phyloP scores from a whole-genome alignment of 2,113 vertebrate genomes.

The Cavia aperea region DNA sequence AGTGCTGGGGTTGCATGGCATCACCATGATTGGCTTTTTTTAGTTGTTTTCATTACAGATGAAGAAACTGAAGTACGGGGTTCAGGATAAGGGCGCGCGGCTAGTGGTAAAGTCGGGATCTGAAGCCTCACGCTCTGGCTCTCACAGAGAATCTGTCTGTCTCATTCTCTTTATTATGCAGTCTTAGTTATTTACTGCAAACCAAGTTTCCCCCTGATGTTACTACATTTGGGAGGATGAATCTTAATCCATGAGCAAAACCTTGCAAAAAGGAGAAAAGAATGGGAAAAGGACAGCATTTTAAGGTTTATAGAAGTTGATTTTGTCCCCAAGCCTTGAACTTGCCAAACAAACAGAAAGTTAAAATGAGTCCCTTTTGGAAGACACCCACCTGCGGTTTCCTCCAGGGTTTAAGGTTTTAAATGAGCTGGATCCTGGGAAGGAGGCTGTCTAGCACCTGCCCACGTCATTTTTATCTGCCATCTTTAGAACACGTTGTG shows the following conservation, averaged over 20 bases:
- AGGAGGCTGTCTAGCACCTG: background rate
- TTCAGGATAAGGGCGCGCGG: background rate
- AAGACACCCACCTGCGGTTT: background rate
- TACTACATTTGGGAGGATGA: background rate
- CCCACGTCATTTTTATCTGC: background rate
- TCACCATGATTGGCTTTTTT: background rate
- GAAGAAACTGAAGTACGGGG: background rate
- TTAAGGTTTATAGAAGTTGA: background rate
- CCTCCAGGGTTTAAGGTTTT: background rate
- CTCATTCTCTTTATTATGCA: background rate
- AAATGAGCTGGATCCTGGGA: background rate
- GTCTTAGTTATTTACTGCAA: background rate
- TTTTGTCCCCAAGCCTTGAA: slow-evolving; percentile 5
- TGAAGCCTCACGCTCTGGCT: background rate
- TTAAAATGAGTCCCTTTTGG: background rate
- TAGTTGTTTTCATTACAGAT: background rate
- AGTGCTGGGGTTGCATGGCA: background rate
- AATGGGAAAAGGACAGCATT: background rate
- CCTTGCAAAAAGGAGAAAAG: background rate
- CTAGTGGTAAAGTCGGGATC: background rate
- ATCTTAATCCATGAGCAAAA: background rate
- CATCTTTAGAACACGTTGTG: background rate
- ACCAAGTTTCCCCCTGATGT: background rate
- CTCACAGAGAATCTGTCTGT: background rate
- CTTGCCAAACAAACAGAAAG: background rate